Conservation (phyloP, 2,888 invertebrate species). For the Anoncus sp. region DNA sequence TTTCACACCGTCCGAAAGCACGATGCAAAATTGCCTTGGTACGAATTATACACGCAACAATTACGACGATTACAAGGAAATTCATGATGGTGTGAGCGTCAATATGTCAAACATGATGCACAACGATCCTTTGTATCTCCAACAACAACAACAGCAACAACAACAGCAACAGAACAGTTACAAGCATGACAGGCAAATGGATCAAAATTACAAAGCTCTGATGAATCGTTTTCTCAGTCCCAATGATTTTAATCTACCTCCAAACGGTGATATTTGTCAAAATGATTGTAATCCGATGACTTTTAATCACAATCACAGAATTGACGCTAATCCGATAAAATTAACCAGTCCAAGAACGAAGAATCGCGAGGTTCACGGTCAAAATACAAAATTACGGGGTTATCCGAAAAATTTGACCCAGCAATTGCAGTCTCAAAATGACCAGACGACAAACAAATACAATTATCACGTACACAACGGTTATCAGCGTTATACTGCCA, state of each 20-base stretch:
- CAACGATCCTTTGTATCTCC: slow-evolving; percentile 69
- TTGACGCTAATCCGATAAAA: slow-evolving; percentile 77
- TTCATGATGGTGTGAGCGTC: slow-evolving; percentile 73
- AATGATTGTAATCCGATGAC: slow-evolving; percentile 71
- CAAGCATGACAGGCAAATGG: slow-evolving; percentile 75
- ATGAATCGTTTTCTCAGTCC: slow-evolving; percentile 72
- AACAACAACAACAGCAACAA: slow-evolving; percentile 68
- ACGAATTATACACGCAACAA: slow-evolving; percentile 76
- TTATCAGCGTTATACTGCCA: slow-evolving; percentile 78
- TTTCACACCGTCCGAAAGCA: slow-evolving; percentile 78
- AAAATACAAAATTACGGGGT: slow-evolving; percentile 57
- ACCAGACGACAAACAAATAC: slow-evolving; percentile 75
- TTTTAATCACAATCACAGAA: slow-evolving; percentile 73
- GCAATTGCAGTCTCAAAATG: slow-evolving; percentile 62
- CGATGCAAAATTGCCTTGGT: slow-evolving; percentile 75
- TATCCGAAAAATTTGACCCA: slow-evolving; percentile 76
- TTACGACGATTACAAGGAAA: slow-evolving; percentile 77
- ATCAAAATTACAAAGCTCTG: slow-evolving; percentile 77
- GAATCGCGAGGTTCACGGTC: slow-evolving; percentile 60
- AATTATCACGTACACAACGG: slow-evolving; percentile 75
- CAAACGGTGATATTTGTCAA: slow-evolving; percentile 65
- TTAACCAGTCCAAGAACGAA: slow-evolving; percentile 75
- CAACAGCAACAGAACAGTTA: slow-evolving; percentile 68
- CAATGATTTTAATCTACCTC: slow-evolving; percentile 72
- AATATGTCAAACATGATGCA: slow-evolving; percentile 71